phyloP scores from a whole-genome alignment of 92 coral and sea anemone genomes.

The Nematostella vectensis region DNA sequence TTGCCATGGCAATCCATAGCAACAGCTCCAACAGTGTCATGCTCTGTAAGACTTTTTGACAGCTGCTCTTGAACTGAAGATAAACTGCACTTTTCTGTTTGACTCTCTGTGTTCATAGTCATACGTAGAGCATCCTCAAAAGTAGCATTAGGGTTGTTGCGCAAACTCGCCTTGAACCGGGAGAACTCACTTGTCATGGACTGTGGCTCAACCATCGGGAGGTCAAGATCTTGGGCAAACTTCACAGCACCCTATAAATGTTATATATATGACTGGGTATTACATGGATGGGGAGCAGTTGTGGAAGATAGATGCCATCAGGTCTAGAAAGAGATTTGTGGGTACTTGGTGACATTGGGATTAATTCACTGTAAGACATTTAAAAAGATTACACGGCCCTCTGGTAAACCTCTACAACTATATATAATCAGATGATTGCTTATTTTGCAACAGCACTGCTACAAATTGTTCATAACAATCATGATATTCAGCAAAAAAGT shows the following conservation, averaged over 20 bases:
- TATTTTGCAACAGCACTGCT: too few species aligned
- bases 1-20: constrained; percentile 84
- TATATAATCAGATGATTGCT: too few species aligned
- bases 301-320: neutral
- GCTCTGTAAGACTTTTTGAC: constrained; percentile 2
- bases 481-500: too few species aligned
- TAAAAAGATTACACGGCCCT: too few species aligned
- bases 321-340: too few species aligned
- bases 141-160: neutral
- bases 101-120: constrained; percentile 24
- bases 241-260: constrained; percentile 37
- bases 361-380: too few species aligned
- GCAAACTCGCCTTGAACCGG: neutral
- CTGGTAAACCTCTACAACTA: too few species aligned
- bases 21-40: constrained; percentile 97
- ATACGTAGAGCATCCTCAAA: constrained; percentile 3
- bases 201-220: constrained; percentile 51
- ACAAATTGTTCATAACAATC: too few species aligned
- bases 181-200: constrained; percentile 40
- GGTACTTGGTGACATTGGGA: too few species aligned
- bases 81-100: neutral
- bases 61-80: neutral
- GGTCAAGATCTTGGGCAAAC: constrained; percentile 61
- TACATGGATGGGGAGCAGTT: neutral
- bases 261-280: too few species aligned